Percentiles rank a stretch among this genome's conserved stretches.
phyloP scores from a whole-genome alignment of 2,113 vertebrate genomes.

The Isichthys henryi region DNA sequence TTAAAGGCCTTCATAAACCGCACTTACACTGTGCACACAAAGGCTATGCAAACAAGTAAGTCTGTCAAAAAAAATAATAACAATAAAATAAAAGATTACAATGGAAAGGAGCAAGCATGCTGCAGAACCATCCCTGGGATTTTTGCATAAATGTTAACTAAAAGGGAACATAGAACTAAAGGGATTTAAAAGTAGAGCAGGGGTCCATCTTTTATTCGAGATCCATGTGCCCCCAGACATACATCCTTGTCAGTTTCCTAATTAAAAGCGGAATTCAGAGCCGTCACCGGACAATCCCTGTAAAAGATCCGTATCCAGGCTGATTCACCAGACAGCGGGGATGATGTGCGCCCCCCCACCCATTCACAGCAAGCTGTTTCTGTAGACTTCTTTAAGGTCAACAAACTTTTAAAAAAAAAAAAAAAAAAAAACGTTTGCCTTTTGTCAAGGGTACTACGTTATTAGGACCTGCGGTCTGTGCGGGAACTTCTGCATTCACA shows the following conservation, averaged over 20 bases:
- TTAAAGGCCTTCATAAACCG: neutral
- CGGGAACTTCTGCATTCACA: slow-evolving; percentile 25
- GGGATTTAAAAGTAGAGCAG: neutral
- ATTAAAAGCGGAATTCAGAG: slow-evolving; percentile 24
- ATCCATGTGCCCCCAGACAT: neutral
- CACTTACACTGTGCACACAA: neutral
- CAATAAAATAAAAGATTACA: neutral
- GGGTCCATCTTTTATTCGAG: neutral
- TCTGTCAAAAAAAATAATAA: neutral
- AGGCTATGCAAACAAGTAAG: neutral
- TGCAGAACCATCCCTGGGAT: neutral
- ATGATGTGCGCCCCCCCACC: neutral
- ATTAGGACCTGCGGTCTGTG: slow-evolving; percentile 40
- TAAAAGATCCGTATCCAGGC: neutral
- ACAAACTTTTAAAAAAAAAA: neutral
- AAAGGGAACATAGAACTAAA: neutral
- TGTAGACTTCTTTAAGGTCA: slow-evolving; percentile 43
- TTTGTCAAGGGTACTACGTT: slow-evolving; percentile 55
- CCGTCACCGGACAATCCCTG: neutral
- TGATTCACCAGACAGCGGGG: neutral
- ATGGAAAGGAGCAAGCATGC: neutral
- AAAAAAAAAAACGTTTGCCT: slow-evolving; percentile 14
- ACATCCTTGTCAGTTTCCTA: neutral
- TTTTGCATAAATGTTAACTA: neutral
- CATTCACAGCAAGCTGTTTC: neutral